Percentiles rank a stretch among this genome's conserved stretches.
These are phyloP conservation scores for Masticophis lateralis DNA, from an alignment of 2,797 vertebrate species.

Conservation along the genomic window DNA sequence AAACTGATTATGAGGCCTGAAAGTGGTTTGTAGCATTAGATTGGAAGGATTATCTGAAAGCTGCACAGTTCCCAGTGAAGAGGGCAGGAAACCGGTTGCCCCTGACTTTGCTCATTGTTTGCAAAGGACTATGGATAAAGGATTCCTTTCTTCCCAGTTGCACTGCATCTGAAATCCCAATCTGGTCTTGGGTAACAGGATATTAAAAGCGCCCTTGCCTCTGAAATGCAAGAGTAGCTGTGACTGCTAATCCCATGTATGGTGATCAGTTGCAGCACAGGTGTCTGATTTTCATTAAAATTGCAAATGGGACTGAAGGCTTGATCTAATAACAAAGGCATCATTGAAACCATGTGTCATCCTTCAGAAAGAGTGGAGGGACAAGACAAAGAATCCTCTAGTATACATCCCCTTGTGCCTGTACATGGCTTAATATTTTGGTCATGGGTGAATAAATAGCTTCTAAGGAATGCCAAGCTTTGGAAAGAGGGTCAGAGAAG, in stretches of 20 bases:
- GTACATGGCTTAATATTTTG: constrained; percentile 54
- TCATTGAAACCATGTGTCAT: constrained; percentile 74
- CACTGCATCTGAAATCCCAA: constrained; percentile 80
- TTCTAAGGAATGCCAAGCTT: constrained; percentile 64
- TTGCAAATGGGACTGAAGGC: constrained; percentile 84
- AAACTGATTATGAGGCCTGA: not conserved
- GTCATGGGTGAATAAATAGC: constrained; percentile 70
- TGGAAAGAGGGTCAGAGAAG: constrained; percentile 33
- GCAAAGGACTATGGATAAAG: constrained; percentile 80
- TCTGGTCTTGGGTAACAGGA: constrained; percentile 77
- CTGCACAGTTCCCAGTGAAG: constrained; percentile 61
- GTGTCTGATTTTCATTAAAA: constrained; percentile 96
- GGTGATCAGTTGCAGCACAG: constrained; percentile 81
- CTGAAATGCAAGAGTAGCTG: constrained; percentile 65
- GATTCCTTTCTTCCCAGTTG: constrained; percentile 71
- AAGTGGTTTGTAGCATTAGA: constrained; percentile 29
- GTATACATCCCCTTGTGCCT: constrained; percentile 60
- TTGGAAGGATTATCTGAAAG: constrained; percentile 62
- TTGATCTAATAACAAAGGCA: constrained; percentile 84
- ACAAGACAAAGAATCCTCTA: constrained; percentile 67
- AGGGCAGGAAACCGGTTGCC: constrained; percentile 68
- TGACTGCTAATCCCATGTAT: constrained; percentile 72
- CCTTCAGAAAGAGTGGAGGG: constrained; percentile 53
- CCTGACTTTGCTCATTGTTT: constrained; percentile 68
- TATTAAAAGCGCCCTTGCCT: constrained; percentile 66